phyloP scores from a whole-genome alignment of 2,888 invertebrate genomes.

The Volucella zonaria region DNA sequence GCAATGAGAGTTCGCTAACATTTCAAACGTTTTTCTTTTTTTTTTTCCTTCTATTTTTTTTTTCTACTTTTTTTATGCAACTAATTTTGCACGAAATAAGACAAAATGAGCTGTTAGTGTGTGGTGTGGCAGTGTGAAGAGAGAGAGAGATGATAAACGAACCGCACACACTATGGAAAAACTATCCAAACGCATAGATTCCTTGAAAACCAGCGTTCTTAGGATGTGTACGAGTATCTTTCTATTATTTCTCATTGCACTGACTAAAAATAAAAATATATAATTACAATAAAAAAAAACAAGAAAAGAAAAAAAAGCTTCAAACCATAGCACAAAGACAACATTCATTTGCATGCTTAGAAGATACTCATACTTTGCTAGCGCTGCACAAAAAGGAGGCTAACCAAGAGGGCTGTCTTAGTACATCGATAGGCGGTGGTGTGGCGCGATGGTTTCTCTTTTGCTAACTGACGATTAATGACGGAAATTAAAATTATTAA shows the following conservation, averaged over 20 bases:
- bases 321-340: constrained; percentile 50
- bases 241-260: constrained; percentile 26
- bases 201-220: constrained; percentile 12
- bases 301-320: neutral
- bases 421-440: neutral
- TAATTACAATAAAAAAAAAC: constrained; percentile 7
- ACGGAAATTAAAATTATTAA: constrained; percentile 51
- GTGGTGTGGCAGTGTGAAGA: constrained; percentile 23
- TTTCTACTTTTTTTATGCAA: constrained; percentile 43
- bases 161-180: constrained; percentile 2
- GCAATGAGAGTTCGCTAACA: constrained; percentile 72
- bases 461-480: constrained; percentile 33
- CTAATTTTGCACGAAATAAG: constrained; percentile 65
- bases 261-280: constrained; percentile 28
- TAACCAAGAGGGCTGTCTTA: neutral
- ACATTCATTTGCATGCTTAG: constrained; percentile 49
- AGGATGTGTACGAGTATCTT: constrained; percentile 4
- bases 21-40: constrained; percentile 46
- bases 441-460: constrained; percentile 20
- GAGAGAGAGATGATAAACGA: neutral
- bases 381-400: neutral
- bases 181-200: constrained; percentile 40
- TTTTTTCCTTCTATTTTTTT: constrained; percentile 6
- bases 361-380: constrained; percentile 2
- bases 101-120: constrained; percentile 42